Base-by-base conservation (phyloP, 2,113 vertebrate genomes). In the Campylomormyrus numenius region DNA sequence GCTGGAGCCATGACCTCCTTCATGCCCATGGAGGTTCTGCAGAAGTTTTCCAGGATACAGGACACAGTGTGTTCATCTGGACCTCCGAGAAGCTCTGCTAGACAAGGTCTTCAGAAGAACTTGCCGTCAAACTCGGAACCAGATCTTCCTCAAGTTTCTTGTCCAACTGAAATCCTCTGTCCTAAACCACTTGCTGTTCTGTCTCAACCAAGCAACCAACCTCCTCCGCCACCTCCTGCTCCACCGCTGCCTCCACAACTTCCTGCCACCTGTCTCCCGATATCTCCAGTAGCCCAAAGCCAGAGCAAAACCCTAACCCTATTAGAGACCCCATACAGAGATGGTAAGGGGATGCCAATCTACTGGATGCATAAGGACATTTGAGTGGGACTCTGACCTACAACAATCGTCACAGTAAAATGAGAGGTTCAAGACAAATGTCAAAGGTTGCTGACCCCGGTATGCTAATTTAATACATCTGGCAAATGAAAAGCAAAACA, bases 281-380 rank as follows among this genome's bases (percentile, higher is more conserved):
- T 27, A 53, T 7, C 88, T 52, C 83, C 85, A 0, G 10, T n/a
- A 19, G 85, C 89, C 48, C 17, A 85, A 80, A 13, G 5, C 3
- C 91, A 88, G 84, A 88, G 56, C 13, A 87, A 92, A n/a, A 93
- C 91, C 91, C 95, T 96, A 92, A 96, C 91, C 90, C 91, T 95
- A 35, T 94, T 94, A 62, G 93, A 97, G 83, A 97, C 97, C 0
- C 95, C 96, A 0, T 96, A 98, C 94, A 95, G 94, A 1, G 97
- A 99, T 13, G 92, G 95, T 90, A 97, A 93, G 93, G 97, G 98
- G 87, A 90, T 93, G 56, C 95, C 97, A 88, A 94, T 99, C 94
- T 99, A 97, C 91, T 99, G 98, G 98, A 99, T 99, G 98, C 97
- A 98, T 92, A 99, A 99, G 92, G 93, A 97, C 91, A 96, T 99